Base-by-base conservation (phyloP, 2,113 vertebrate species). In the Leptosomus discolor region DNA sequence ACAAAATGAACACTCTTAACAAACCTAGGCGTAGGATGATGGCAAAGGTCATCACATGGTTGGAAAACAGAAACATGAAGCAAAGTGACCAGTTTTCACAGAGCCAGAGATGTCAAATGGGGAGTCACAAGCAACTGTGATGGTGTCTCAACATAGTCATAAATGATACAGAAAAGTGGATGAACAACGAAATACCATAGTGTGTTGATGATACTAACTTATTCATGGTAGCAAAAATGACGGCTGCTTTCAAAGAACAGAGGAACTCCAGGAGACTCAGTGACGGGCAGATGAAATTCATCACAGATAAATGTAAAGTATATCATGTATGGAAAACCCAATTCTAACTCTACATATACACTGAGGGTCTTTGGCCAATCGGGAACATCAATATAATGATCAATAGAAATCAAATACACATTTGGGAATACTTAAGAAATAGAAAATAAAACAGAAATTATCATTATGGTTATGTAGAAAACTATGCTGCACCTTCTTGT, bases 41-140 rank as follows among this genome's bases (percentile, higher is more conserved):
- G 9, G 5, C 1, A 6, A 82, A 70, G 20, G 7, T 51, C 21
- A 8, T 58, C 53, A 57, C 5, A 19, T 17, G 8, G 2, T 0
- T 86, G 39, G 32, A 37, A 76, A 89, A 83, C 6, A 22, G 3
- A 61, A 71, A 15, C 4, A 18, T 12, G 51, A 68, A 61, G 29
- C 15, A 32, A 46, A 57, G 16, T 60, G 13, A 17, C 5, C 3
- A 36, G 6, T 69, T 68, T 73, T 50, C 24, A 51, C 32, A 64
- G 14, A 77, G 23, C 5, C 48, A 58, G 27, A 84, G 22, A 11
- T 53, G 12, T 45, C 37, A 60, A 68, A 23, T 19, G 18, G 9
- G 3, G 7, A 68, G 8, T 36, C 57, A 30, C 5, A 2, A 69
- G 8, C 32, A 50, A 37, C 22, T 36, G 30, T 37, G 29, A 51